Evolutionary conservation across 53 echinoderm and acorn worm species (phyloP).

Genomic region (Crossaster papposus): DNA sequence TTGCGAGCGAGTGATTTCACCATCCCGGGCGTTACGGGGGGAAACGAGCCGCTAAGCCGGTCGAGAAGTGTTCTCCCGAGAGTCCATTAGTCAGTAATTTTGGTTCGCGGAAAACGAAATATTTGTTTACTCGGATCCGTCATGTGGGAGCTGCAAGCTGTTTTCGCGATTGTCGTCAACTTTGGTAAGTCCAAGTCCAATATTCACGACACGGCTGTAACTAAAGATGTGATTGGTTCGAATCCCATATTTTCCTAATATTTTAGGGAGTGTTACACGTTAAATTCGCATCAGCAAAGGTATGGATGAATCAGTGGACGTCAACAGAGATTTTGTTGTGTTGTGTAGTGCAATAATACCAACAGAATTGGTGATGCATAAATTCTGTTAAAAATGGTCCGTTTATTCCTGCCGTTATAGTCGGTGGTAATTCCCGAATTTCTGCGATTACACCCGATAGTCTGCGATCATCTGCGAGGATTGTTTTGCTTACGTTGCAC

Average conservation of each 20-base stretch:
- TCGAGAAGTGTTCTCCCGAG: slow-evolving; percentile 1
- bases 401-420: too few species aligned
- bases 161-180: slow-evolving; percentile 23
- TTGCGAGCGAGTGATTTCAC: neutral
- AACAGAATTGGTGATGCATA: too few species aligned
- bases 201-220: neutral
- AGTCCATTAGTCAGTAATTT: neutral
- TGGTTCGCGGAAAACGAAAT: neutral
- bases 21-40: neutral
- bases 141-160: slow-evolving; percentile 41
- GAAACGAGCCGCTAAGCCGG: neutral
- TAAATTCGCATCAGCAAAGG: too few species aligned
- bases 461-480: too few species aligned
- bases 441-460: too few species aligned
- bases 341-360: too few species aligned
- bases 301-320: too few species aligned
- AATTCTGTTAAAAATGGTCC: too few species aligned
- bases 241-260: neutral
- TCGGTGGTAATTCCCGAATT: too few species aligned
- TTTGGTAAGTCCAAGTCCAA: slow-evolving; percentile 15
- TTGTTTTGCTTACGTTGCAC: too few species aligned
- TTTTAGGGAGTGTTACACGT: too few species aligned
- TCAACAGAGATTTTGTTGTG: too few species aligned
- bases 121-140: neutral
- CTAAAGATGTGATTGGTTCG: neutral